Evolutionary conservation across 1,140 invertebrate genomes (phyloP).

Genomic region (Riptortus pedestris): DNA sequence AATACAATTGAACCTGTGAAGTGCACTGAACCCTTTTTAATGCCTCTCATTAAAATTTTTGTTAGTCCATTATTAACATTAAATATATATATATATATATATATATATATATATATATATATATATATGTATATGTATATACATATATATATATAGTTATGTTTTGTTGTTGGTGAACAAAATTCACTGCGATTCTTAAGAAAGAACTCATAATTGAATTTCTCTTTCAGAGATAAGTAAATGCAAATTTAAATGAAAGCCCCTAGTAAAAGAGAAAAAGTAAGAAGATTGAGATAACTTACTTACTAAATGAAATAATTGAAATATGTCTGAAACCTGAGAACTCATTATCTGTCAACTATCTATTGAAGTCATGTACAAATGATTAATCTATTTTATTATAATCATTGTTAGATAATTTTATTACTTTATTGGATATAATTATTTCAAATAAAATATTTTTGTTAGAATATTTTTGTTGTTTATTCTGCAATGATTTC

Average conservation of each 20-base stretch:
- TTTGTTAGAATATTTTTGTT: not conserved
- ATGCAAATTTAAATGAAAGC: not conserved
- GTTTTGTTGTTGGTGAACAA: not conserved
- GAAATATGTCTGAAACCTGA: not conserved
- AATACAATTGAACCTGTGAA: slow-evolving; percentile 14
- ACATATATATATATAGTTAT: too few relatives aligned
- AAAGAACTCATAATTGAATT: not conserved
- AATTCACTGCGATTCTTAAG: not conserved
- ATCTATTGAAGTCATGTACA: slow-evolving; percentile 5
- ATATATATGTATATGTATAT: too few relatives aligned
- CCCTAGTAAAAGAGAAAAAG: not conserved
- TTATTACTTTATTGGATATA: not conserved
- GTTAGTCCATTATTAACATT: slow-evolving; percentile 7
- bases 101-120: too few relatives aligned
- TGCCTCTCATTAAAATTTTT: slow-evolving; percentile 8
- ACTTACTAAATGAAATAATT: not conserved
- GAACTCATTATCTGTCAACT: not conserved
- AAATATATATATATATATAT: not conserved
- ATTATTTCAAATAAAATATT: not conserved
- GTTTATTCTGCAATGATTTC: not conserved
- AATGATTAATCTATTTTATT: slow-evolving; percentile 12
- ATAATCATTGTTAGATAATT: slow-evolving; percentile 12
- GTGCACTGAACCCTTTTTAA: slow-evolving; percentile 16
- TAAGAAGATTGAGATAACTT: not conserved
- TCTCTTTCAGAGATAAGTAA: not conserved